Evolutionary conservation across 2,113 vertebrate genomes (phyloP).

Genomic region (Ageneiosus marmoratus): DNA sequence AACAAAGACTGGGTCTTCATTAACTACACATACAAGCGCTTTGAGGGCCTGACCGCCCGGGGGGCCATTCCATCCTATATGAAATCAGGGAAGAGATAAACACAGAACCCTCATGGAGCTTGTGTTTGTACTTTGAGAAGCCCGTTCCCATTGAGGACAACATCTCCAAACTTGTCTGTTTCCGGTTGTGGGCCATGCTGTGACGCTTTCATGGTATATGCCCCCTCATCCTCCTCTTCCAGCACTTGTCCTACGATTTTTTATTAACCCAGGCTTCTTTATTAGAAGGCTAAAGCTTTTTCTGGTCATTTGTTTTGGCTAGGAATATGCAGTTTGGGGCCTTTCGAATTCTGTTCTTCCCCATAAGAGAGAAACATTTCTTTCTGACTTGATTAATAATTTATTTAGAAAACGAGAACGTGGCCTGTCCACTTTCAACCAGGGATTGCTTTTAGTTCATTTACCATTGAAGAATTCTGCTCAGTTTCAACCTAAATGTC

Average conservation of each 20-base stretch:
- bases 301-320: neutral
- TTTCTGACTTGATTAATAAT: neutral
- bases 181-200: constrained; percentile 10
- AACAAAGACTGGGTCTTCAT: constrained; percentile 99
- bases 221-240: constrained; percentile 10
- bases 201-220: constrained; percentile 19
- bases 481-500: neutral
- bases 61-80: constrained; percentile 96
- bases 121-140: constrained; percentile 9
- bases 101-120: neutral
- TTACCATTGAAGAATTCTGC: neutral
- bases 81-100: constrained; percentile 88
- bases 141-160: constrained; percentile 8
- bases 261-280: neutral
- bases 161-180: constrained; percentile 13
- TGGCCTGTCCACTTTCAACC: neutral
- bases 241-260: neutral
- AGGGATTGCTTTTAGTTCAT: constrained; percentile 7
- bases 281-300: neutral
- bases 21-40: constrained; percentile 99
- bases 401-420: neutral
- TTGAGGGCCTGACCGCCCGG: constrained; percentile 92
- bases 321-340: constrained; percentile 6
- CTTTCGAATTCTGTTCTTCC: neutral
- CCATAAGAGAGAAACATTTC: no score